These are phyloP conservation scores for Cinara cedri DNA, from an alignment of 2,888 invertebrate species.

Conservation along the genomic window DNA sequence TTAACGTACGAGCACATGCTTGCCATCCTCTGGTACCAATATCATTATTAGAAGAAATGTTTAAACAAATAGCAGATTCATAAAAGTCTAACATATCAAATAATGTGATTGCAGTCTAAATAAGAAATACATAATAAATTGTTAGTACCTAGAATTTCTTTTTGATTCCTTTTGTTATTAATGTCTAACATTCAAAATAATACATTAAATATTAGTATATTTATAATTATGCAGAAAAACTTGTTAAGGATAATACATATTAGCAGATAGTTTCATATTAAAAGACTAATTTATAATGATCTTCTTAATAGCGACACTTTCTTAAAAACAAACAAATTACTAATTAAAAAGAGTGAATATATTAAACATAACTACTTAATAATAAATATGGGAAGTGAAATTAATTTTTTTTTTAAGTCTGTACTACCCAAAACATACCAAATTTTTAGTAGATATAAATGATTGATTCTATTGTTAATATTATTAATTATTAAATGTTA, in stretches of 20 bases:
- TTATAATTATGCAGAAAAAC: not conserved
- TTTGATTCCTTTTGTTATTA: not conserved
- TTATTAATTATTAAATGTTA: no score
- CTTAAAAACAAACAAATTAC: no score
- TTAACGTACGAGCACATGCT: conserved; percentile 78
- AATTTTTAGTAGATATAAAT: no score
- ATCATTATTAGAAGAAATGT: conserved; percentile 77
- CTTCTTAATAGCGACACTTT: no score
- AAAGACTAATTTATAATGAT: not conserved
- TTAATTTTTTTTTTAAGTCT: no score
- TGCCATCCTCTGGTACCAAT: conserved; percentile 84
- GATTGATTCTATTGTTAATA: no score
- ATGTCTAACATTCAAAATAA: no score
- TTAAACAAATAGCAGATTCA: conserved; percentile 78
- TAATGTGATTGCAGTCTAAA: conserved; percentile 72
- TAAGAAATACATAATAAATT: conserved; percentile 36
- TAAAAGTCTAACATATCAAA: conserved; percentile 94
- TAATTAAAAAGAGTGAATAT: no score
- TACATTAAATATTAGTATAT: not conserved
- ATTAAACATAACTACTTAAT: no score
- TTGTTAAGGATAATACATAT: not conserved
- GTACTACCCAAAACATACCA: no score
- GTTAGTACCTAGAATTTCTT: not conserved
- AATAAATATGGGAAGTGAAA: no score
- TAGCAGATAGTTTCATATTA: not conserved